These are phyloP conservation scores for Leptopilina clavipes DNA, from an alignment of 1,140 invertebrate genomes.

Conservation along the genomic window DNA sequence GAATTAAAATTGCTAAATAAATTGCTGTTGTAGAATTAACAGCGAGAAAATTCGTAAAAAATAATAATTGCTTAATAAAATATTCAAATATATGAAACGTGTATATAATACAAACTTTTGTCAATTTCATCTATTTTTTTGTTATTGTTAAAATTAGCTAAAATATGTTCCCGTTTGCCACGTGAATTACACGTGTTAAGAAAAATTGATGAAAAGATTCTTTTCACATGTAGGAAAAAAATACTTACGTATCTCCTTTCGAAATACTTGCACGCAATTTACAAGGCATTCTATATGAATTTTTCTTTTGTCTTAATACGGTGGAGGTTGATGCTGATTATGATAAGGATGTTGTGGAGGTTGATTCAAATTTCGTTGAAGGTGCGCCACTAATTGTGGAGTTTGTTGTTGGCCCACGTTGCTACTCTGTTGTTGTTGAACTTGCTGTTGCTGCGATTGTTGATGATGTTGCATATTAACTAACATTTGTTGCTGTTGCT, in stretches of 20 bases:
- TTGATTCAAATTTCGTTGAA: constrained; percentile 76
- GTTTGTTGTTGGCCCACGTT: constrained; percentile 77
- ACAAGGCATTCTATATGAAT: not conserved
- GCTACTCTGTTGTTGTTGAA: constrained; percentile 71
- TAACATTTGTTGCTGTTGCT: constrained; percentile 78
- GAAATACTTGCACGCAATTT: not conserved
- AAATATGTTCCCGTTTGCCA: constrained; percentile 26
- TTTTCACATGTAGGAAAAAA: not conserved
- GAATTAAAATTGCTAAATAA: constrained; percentile 5
- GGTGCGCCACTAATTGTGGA: constrained; percentile 78
- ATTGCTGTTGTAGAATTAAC: not conserved
- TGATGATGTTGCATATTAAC: constrained; percentile 74
- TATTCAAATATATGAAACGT: not conserved
- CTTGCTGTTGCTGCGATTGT: constrained; percentile 74
- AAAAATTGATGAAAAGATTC: not conserved
- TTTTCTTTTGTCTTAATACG: constrained; percentile 65
- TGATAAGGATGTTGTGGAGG: constrained; percentile 74
- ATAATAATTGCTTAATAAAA: constrained; percentile 21
- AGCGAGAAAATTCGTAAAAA: constrained; percentile 18
- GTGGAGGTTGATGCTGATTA: constrained; percentile 76
- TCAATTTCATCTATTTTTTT: constrained; percentile 10
- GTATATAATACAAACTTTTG: constrained; percentile 19
- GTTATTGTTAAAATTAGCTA: constrained; percentile 25
- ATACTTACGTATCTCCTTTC: not conserved
- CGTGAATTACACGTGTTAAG: not conserved